A percentile compares a stretch with the other conserved stretches of the same genome.
Evolutionary conservation across 2,113 vertebrate species (phyloP).

Genomic region (Scophthalmus maximus): DNA sequence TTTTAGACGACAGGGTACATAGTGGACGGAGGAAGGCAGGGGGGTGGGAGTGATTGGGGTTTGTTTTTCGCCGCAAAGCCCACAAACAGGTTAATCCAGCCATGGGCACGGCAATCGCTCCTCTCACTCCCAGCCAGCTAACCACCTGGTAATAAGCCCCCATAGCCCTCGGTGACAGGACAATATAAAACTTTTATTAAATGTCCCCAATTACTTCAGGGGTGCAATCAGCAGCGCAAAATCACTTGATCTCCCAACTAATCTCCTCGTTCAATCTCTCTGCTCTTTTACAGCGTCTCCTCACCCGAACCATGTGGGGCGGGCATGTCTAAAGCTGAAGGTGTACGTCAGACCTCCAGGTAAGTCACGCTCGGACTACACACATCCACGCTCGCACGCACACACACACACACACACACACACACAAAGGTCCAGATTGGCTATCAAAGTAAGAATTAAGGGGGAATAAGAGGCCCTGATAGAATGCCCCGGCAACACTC

Average conservation of each 20-base stretch:
- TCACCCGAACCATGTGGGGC: conserved; percentile 89
- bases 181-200: conserved; percentile 34
- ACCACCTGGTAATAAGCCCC: conserved; percentile 14
- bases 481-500: conserved; percentile 67
- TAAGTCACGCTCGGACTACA: conserved; percentile 76
- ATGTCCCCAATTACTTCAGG: conserved; percentile 32
- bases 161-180: neutral
- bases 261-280: conserved; percentile 55
- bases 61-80: neutral
- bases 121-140: neutral
- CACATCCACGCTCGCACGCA: conserved; percentile 30
- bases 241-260: conserved; percentile 33
- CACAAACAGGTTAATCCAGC: neutral
- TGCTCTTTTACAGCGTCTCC: conserved; percentile 84
- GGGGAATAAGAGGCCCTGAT: conserved; percentile 72
- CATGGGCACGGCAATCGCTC: neutral
- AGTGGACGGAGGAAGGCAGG: too few relatives aligned
- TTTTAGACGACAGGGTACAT: neutral
- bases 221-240: conserved; percentile 41
- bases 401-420: conserved; percentile 31
- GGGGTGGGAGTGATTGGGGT: neutral
- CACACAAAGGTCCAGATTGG: conserved; percentile 69
- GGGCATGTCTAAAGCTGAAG: conserved; percentile 92
- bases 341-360: conserved; percentile 92
- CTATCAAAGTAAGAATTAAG: conserved; percentile 74